Evolutionary conservation across 2,113 vertebrate species (phyloP), one percentile per base, ranked within the genome.

Genomic region (Cephalophus harveyi): DNA sequence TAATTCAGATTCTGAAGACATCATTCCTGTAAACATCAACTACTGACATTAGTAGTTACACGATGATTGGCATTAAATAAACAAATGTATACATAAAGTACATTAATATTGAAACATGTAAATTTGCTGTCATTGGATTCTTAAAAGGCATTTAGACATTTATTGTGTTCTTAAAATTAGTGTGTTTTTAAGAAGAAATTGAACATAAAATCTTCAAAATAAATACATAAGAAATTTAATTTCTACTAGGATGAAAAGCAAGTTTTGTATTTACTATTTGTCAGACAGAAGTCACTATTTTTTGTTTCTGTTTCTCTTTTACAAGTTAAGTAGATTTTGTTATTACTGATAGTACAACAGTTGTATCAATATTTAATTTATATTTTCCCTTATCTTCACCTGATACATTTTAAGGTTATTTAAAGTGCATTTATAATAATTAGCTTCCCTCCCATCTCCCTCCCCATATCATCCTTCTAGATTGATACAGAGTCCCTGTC

Each of bases 371-470:
- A n/a, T 40, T 33, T 89, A 36, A 8, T 48, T 81, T 81, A 21
- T 52, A 11, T 16, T 19, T 74, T 50, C 64, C 3, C 25, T 91
- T 4, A 40, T 86, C 7, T 83, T 94, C 60, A 60, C 57, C 23
- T 46, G 25, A 95, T 36, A 84, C 87, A 36, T 88, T 60, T 95
- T 88, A 52, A 62, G 82, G 25, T 33, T 46, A 94, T 81, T 94
- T 88, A 71, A 95, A 27, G 6, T 71, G 4, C 30, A 89, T 96
- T n/a, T 96, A 67, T 79, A 96, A 95, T 67, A 71, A 71, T 36
- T 71, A 36, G 9, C n/a, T n/a, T 9, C 30, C 16, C 7, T 64
- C 33, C 16, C 33, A n/a, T n/a, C 15, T n/a, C 62, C 33, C 3
- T n/a, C 16, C 33, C 16, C 33, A 67, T 67, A 16, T 33, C 7